Conservation (phyloP, 2,888 invertebrate genomes). For the Ophion slaviceki region DNA sequence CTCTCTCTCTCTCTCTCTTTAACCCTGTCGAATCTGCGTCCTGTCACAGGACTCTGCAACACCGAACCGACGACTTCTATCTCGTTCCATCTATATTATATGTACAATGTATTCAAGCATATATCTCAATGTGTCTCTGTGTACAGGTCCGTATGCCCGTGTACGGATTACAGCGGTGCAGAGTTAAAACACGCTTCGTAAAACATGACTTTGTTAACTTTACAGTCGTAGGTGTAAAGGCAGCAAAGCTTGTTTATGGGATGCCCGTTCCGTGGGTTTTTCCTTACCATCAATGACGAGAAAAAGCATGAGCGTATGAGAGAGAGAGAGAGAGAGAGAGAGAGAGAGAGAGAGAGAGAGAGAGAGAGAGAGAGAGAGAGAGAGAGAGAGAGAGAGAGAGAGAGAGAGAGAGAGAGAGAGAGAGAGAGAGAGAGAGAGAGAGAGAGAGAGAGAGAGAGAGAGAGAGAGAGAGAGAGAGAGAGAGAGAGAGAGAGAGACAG, state of each 20-base stretch:
- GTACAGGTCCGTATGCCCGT: not conserved
- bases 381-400: conserved; percentile 36
- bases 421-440: conserved; percentile 50
- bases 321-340: conserved; percentile 15
- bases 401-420: conserved; percentile 20
- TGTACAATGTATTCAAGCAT: not conserved
- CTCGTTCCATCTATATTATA: conserved; percentile 27
- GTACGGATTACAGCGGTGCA: conserved; percentile 3
- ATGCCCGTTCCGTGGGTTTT: conserved; percentile 60
- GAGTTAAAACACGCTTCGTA: conserved; percentile 69
- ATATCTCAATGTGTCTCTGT: not conserved
- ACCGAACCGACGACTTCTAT: conserved; percentile 35
- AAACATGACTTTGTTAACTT: conserved; percentile 75
- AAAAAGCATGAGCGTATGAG: conserved; percentile 2
- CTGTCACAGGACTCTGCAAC: conserved; percentile 19
- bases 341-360: conserved; percentile 45
- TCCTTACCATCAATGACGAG: conserved; percentile 37
- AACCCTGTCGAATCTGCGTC: conserved; percentile 16
- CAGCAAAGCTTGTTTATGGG: conserved; percentile 70
- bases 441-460: conserved; percentile 31
- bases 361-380: conserved; percentile 45
- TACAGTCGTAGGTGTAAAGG: conserved; percentile 67
- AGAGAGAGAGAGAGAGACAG: conserved; percentile 52
- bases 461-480: conserved; percentile 36
- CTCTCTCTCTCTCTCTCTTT: conserved; percentile 1